These are phyloP conservation scores for Vulpes ferrilata DNA, from an alignment of 2,113 vertebrate species.

Conservation along the genomic window DNA sequence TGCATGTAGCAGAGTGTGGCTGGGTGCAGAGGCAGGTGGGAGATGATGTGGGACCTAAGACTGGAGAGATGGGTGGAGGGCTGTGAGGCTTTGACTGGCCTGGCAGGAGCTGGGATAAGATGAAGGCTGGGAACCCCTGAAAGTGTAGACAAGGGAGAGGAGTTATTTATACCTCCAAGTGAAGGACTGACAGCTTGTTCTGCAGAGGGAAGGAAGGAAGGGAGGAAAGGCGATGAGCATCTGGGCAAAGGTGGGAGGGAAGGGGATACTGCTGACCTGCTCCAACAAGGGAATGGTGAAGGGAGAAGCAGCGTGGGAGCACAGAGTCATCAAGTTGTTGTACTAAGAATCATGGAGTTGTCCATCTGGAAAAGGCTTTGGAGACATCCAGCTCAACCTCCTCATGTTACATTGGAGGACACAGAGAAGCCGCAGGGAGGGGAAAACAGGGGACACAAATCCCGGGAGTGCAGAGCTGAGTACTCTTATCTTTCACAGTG, in stretches of 20 bases:
- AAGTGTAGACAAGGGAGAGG: background rate
- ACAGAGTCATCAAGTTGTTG: background rate
- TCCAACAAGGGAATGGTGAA: background rate
- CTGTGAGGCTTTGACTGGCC: background rate
- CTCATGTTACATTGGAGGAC: background rate
- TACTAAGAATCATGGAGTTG: background rate
- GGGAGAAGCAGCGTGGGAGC: background rate
- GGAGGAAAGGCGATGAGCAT: no score
- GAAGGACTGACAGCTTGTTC: background rate
- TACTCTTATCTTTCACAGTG: background rate
- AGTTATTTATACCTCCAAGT: background rate
- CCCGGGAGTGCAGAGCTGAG: background rate
- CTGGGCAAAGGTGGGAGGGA: background rate
- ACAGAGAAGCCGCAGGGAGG: fast-evolving
- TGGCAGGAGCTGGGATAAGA: background rate
- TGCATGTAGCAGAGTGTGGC: background rate
- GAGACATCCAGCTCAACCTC: no score
- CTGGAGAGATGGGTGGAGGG: background rate
- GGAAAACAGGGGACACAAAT: fast-evolving
- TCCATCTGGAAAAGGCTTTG: background rate
- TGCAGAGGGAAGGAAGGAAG: background rate
- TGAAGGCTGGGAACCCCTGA: background rate
- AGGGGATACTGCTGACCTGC: background rate
- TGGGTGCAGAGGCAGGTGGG: background rate
- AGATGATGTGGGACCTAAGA: background rate